Evolutionary conservation across 2,113 vertebrate species (phyloP), one percentile per base, ranked within the genome.

Genomic region (Antennarius striatus): DNA sequence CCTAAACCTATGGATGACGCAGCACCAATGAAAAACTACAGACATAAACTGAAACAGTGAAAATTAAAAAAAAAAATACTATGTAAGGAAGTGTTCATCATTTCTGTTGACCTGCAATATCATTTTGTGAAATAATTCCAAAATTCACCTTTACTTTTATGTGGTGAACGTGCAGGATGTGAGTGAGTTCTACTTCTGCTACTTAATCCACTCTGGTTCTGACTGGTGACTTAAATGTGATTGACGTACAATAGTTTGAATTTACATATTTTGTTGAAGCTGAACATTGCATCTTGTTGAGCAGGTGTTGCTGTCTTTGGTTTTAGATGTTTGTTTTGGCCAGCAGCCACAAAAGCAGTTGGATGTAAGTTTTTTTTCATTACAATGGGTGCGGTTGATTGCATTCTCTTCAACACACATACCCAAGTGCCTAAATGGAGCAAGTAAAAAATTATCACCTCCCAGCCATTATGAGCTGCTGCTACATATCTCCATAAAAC

Each of bases 361-460:
- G 75, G 85, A 81, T 71, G 49, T 63, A 56, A 90, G 82, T 73
- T 85, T 85, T 89, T 89, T 89, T 89, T 7, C 85, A 89, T 88
- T 87, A 87, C 53, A 73, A 52, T 59, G 63, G 85, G 78, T 86
- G 82, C 63, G 62, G 76, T 63, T 84, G 77, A 84, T 85, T 80
- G 71, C 57, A 77, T 80, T 86, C 83, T 77, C 78, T 73, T 17
- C 68, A 28, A 68, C 63, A 62, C 62, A 71, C 50, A 59, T 13
- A 55, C 53, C 22, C 22, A 73, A 60, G 80, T 76, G 72, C 70
- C 63, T 73, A 76, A 83, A 73, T 71, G 46, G 63, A 81, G 60
- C 57, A 57, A 68, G 28, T 65, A 64, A 60, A 45, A 53, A 61
- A 56, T 79, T 77, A 69, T 72, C 57, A 30, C 57, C 57, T 65